phyloP scores from a whole-genome alignment of 2,113 vertebrate species.

The Leptodactylus fuscus region DNA sequence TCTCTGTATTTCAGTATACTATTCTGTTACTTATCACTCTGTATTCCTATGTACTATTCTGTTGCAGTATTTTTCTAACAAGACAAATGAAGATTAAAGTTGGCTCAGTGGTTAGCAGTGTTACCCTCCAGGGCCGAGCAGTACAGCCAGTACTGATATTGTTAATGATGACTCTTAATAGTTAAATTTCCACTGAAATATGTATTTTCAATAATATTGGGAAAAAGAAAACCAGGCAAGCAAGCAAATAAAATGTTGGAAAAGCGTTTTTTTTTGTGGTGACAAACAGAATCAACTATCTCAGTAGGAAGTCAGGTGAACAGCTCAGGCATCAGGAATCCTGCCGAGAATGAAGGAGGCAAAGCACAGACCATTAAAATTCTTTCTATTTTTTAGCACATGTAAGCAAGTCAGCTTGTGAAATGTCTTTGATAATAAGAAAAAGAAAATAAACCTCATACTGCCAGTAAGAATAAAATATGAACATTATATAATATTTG shows the following conservation, averaged over 20 bases:
- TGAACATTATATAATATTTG: background rate
- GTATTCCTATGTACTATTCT: no score
- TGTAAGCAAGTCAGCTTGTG: slow-evolving; percentile 43
- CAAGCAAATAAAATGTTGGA: slow-evolving; percentile 30
- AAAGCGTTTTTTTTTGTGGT: slow-evolving; percentile 50
- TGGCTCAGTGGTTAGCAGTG: no score
- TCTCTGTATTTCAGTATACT: no score
- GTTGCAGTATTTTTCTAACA: no score
- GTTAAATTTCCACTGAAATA: background rate
- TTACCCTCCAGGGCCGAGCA: no score
- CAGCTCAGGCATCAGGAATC: slow-evolving; percentile 38
- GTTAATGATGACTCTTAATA: background rate
- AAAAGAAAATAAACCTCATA: slow-evolving; percentile 34
- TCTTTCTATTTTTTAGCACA: slow-evolving; percentile 45
- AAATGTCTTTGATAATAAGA: slow-evolving; percentile 49
- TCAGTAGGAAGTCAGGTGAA: slow-evolving; percentile 55
- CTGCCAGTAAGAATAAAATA: slow-evolving; percentile 35
- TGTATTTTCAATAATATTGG: background rate
- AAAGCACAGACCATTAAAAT: slow-evolving; percentile 51
- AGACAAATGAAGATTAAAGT: no score
- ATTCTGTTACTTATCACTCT: no score
- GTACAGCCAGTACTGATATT: background rate
- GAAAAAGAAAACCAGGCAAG: background rate
- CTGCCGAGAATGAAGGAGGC: slow-evolving; percentile 56
- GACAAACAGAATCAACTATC: slow-evolving; percentile 55